Conservation (phyloP, 1,140 invertebrate species). For the Drosophila bocqueti region DNA sequence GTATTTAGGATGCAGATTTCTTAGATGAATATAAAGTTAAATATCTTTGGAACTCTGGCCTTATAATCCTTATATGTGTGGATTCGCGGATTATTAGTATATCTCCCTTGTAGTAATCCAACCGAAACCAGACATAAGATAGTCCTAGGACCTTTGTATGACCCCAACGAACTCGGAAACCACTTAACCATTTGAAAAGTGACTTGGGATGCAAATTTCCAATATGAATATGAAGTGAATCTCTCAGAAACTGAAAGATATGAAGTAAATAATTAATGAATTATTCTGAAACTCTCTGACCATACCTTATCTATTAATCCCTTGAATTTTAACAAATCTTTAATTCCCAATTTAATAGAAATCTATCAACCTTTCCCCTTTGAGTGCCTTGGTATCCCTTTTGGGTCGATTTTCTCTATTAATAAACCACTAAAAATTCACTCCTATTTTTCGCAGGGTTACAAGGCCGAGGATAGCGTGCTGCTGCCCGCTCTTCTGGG, state of each 20-base stretch:
- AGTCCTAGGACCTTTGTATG: neutral
- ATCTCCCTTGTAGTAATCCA: too few relatives aligned
- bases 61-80: too few relatives aligned
- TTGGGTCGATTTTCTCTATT: constrained; percentile 1
- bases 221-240: neutral
- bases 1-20: neutral
- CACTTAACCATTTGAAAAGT: neutral
- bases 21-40: neutral
- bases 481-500: constrained; percentile 78
- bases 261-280: neutral
- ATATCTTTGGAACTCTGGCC: too few relatives aligned
- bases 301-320: neutral
- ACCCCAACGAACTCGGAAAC: neutral
- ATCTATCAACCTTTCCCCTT: neutral
- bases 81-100: too few relatives aligned
- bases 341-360: too few relatives aligned
- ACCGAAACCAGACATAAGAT: neutral
- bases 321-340: too few relatives aligned
- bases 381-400: neutral
- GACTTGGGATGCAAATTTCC: neutral
- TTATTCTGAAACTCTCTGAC: neutral
- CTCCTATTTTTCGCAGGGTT: constrained; percentile 55
- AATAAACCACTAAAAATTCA: constrained; percentile 9
- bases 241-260: neutral
- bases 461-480: constrained; percentile 84